Base-by-base conservation (phyloP, 2,113 vertebrate genomes). In the Macroglossus sobrinus region DNA sequence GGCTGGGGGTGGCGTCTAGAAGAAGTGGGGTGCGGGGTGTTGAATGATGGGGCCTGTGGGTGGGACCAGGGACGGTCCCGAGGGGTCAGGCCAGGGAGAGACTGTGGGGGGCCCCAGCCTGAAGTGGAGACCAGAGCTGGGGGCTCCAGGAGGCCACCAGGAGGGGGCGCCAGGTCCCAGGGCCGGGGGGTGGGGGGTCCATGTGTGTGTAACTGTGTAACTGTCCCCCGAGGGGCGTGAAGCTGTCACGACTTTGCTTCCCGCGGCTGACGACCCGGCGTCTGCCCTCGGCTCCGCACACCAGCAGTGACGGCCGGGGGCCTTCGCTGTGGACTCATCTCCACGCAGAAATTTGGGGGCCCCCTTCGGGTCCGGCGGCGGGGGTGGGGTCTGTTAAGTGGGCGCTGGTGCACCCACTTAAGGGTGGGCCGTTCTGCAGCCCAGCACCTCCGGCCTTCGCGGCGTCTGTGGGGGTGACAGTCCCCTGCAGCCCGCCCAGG, bases 381-480 rank as follows among this genome's bases (percentile, higher is more conserved):
- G 24, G 43, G 55, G 24, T 19, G 43, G 55, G 24, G 3, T 4
- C 28, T 8, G 19, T 21, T 18, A 30, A 14, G 9, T 2, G 53
- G 45, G 33, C 18, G 1, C 0, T 35, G 79, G 59, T 35, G 43
- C 16, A 7, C 8, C 68, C 50, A n/a, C n/a, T 14, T 21, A 64
- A 30, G 22, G 11, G 12, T 0, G 33, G 61, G 3, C 18, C 3
- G 0, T 12, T 30, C n/a, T 21, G 9, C 19, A 69, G 1, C 24
- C 12, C 57, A 0, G 0, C 0, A 2, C 7, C 0, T 2, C 19
- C 2, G 3, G 68, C 12, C 16, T 8, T 22, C 14, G 1, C 4
- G 0, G 14, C 0, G 7, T 22, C 75, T 10, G 11, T 13, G 1
- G 15, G 9, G 16, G 9, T 1, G 59, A 8, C 4, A 33, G 57